Evolutionary conservation across 2,888 invertebrate species (phyloP).

Genomic region (Laothoe populi): DNA sequence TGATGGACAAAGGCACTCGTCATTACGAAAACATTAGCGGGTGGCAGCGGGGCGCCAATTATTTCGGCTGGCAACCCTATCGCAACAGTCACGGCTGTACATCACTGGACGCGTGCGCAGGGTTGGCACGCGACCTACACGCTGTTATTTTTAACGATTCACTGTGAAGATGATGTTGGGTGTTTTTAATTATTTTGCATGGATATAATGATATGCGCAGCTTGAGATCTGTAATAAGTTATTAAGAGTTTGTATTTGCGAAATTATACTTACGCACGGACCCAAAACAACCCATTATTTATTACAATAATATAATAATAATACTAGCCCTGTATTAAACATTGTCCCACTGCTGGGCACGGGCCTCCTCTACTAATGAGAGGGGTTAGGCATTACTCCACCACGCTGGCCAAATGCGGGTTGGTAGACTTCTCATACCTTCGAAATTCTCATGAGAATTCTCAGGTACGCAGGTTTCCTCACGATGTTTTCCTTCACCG

Average conservation of each 20-base stretch:
- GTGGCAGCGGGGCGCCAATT: slow-evolving; percentile 82
- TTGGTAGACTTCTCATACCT: too few relatives aligned
- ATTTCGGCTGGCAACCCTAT: slow-evolving; percentile 78
- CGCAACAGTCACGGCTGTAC: slow-evolving; percentile 71
- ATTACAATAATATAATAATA: too few relatives aligned
- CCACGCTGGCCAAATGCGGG: too few relatives aligned
- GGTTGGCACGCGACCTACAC: slow-evolving; percentile 40
- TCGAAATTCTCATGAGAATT: too few relatives aligned
- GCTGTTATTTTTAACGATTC: slow-evolving; percentile 41
- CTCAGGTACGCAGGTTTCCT: too few relatives aligned
- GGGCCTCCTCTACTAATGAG: too few relatives aligned
- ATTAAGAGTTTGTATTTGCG: background rate
- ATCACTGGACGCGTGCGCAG: slow-evolving; percentile 66
- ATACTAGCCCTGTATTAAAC: too few relatives aligned
- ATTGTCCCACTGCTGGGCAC: too few relatives aligned
- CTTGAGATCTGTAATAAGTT: slow-evolving; percentile 2
- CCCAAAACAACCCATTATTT: background rate
- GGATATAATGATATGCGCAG: slow-evolving; percentile 23
- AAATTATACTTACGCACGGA: background rate
- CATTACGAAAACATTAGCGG: slow-evolving; percentile 81
- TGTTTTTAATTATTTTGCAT: slow-evolving; percentile 32
- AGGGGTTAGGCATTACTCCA: too few relatives aligned
- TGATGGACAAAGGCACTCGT: slow-evolving; percentile 69
- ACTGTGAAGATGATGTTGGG: slow-evolving; percentile 34
- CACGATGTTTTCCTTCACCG: too few relatives aligned